phyloP scores from a whole-genome alignment of 2,113 vertebrate genomes.

The Toxotes chatareus region DNA sequence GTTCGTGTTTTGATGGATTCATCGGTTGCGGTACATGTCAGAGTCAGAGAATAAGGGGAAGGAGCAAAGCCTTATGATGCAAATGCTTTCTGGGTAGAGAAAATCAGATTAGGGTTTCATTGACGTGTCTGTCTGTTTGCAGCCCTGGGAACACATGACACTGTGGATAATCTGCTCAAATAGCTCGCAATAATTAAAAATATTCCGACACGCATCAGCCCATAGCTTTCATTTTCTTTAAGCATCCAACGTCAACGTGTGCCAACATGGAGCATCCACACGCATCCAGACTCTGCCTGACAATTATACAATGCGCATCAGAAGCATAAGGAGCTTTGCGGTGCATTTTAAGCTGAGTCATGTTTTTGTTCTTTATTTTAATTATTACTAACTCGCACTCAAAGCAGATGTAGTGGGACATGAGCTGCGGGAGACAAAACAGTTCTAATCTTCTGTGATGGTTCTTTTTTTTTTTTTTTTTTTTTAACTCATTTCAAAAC shows the following conservation, averaged over 20 bases:
- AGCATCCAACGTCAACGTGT: constrained; percentile 13
- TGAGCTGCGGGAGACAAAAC: constrained; percentile 24
- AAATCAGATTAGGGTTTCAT: constrained; percentile 59
- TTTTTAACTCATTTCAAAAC: constrained; percentile 28
- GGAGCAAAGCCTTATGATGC: constrained; percentile 23
- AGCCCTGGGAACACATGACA: constrained; percentile 58
- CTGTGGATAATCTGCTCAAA: constrained; percentile 63
- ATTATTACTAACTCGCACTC: constrained; percentile 6
- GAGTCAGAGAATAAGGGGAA: constrained; percentile 5
- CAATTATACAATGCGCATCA: constrained; percentile 19
- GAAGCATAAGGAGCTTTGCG: constrained; percentile 26
- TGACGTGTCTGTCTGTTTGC: constrained; percentile 49
- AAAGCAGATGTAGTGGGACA: constrained; percentile 12
- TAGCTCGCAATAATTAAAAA: constrained; percentile 68
- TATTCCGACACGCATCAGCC: constrained; percentile 44
- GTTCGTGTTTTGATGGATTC: background rate
- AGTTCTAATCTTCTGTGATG: constrained; percentile 30
- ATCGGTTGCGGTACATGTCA: background rate
- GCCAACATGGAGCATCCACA: constrained; percentile 14
- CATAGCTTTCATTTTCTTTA: constrained; percentile 41
- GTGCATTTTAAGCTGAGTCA: constrained; percentile 31
- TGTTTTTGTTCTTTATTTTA: constrained; percentile 43
- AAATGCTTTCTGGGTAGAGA: constrained; percentile 36
- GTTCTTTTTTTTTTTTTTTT: background rate
- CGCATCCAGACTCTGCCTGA: background rate